Percentiles rank a stretch among this genome's conserved stretches.
Evolutionary conservation across 2,113 vertebrate genomes (phyloP).

Genomic region (Turnix velox): DNA sequence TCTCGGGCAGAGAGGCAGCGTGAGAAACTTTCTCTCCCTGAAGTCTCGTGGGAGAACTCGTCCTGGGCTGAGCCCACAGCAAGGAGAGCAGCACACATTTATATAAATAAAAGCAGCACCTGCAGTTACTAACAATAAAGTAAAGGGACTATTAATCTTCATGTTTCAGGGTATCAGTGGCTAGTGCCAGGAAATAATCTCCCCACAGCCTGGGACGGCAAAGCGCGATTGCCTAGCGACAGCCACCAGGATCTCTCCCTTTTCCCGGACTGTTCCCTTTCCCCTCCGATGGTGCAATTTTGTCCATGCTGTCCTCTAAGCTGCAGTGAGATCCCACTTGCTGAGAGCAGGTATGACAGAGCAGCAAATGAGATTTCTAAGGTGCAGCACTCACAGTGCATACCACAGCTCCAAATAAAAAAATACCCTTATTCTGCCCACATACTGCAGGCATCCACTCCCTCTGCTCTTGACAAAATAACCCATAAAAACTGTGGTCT

Average conservation of each 20-base stretch:
- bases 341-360: background rate
- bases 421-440: background rate
- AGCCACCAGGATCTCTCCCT: background rate
- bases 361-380: background rate
- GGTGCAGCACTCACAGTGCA: background rate
- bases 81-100: background rate
- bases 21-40: background rate
- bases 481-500: constrained; percentile 41
- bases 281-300: background rate
- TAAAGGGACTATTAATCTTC: constrained; percentile 51
- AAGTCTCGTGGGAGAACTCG: background rate
- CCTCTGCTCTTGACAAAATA: constrained; percentile 39
- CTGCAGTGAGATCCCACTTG: background rate
- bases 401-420: background rate
- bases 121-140: constrained; percentile 41
- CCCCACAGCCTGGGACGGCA: background rate
- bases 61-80: background rate
- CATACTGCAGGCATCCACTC: background rate
- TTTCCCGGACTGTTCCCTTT: background rate
- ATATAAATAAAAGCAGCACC: constrained; percentile 40
- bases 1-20: background rate
- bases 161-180: background rate
- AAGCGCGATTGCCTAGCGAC: background rate
- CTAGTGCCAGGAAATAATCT: constrained; percentile 18
- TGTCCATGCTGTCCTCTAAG: background rate